These are phyloP conservation scores for Paradoxurus hermaphroditus DNA, from an alignment of 2,113 vertebrate genomes.

Conservation along the genomic window DNA sequence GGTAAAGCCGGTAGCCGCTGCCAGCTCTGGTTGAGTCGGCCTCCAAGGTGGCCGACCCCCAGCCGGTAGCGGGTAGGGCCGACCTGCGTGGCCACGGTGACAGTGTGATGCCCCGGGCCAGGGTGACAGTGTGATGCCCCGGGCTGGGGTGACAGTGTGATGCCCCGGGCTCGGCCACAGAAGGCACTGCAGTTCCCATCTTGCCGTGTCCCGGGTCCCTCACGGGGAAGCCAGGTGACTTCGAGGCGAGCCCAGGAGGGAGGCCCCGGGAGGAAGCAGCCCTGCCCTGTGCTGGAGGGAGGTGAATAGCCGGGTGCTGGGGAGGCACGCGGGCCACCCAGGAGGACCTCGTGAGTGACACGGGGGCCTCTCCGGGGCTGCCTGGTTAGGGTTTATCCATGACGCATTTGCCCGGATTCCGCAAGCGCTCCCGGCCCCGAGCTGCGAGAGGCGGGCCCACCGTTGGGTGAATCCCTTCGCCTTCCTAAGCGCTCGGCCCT, in stretches of 20 bases:
- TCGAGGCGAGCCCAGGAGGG: neutral
- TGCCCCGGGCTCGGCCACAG: no score
- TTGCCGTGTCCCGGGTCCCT: neutral
- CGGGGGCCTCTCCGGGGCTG: accelerated
- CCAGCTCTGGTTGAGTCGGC: neutral
- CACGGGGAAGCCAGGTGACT: neutral
- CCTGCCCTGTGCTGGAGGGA: neutral
- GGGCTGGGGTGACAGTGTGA: no score
- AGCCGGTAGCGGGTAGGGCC: accelerated
- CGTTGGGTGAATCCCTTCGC: accelerated
- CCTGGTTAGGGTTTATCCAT: neutral
- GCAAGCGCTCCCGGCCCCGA: accelerated
- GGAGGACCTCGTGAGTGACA: neutral
- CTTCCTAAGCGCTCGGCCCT: no score
- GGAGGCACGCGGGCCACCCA: accelerated
- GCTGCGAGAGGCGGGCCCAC: accelerated
- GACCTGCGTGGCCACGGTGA: no score
- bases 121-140: no score
- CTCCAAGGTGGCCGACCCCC: no score
- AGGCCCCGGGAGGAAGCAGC: neutral
- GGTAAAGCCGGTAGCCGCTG: no score
- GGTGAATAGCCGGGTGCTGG: neutral
- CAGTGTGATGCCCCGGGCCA: no score
- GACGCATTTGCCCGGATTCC: neutral
- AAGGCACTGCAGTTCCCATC: no score